phyloP scores from a whole-genome alignment of 2,113 vertebrate genomes.

The Coreoperca whiteheadi region DNA sequence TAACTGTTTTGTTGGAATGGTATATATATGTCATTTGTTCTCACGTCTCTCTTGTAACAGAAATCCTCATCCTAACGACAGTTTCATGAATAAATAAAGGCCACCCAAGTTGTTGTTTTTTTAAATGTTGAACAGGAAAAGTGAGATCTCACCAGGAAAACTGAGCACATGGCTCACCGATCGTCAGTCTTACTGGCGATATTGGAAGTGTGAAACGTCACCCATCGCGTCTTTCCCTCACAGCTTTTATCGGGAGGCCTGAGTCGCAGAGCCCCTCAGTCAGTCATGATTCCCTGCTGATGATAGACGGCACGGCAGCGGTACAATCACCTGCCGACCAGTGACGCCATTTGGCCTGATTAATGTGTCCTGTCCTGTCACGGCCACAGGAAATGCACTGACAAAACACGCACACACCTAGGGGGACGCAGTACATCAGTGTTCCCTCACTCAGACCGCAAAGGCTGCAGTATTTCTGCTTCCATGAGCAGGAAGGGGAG shows the following conservation, averaged over 20 bases:
- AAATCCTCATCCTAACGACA: neutral
- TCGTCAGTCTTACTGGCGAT: neutral
- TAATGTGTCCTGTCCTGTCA: conserved; percentile 15
- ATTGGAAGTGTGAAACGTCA: neutral
- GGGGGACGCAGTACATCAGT: conserved; percentile 20
- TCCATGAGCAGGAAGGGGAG: conserved; percentile 39
- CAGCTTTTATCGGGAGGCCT: conserved; percentile 7
- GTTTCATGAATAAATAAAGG: neutral
- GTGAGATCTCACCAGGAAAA: neutral
- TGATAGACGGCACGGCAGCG: conserved; percentile 33
- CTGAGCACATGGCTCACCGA: conserved; percentile 2
- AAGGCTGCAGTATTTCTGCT: conserved; percentile 63
- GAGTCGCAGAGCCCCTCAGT: conserved; percentile 24
- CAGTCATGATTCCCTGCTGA: neutral
- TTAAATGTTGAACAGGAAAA: neutral
- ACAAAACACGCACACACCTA: neutral
- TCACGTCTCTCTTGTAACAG: neutral
- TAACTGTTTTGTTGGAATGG: neutral
- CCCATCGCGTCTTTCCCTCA: neutral
- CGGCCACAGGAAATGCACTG: neutral
- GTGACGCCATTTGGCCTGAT: conserved; percentile 32
- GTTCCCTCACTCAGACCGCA: conserved; percentile 24
- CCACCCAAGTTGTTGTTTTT: neutral
- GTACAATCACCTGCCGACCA: conserved; percentile 20
- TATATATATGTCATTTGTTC: neutral